A percentile compares a stretch with the other conserved stretches of the same genome.
Evolutionary conservation across 2,888 invertebrate genomes (phyloP).

Genomic region (Hemaris fuciformis): DNA sequence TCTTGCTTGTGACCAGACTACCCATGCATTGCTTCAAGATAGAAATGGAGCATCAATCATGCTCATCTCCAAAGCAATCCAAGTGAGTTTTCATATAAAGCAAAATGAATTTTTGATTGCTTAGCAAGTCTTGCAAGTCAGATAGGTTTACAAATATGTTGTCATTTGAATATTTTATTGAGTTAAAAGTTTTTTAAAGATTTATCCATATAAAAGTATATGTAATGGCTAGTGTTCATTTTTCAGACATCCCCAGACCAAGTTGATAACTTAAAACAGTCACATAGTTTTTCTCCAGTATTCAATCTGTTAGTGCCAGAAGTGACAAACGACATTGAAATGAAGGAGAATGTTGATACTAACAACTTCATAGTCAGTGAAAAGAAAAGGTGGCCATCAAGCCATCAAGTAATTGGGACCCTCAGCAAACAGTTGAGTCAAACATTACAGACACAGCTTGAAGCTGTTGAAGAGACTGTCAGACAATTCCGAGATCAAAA

Average conservation of each 20-base stretch:
- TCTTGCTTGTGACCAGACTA: constrained; percentile 83
- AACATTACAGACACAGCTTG: constrained; percentile 85
- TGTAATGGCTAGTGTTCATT: constrained; percentile 22
- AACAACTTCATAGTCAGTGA: constrained; percentile 59
- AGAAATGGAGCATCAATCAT: constrained; percentile 64
- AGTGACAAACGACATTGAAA: constrained; percentile 74
- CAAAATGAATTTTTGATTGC: no score
- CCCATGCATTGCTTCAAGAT: constrained; percentile 83
- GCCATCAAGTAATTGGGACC: constrained; percentile 79
- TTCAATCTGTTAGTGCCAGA: constrained; percentile 86
- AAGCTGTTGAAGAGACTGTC: constrained; percentile 87
- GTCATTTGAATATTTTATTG: neutral
- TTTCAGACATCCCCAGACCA: constrained; percentile 82
- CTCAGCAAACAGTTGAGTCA: constrained; percentile 86
- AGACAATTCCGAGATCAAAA: constrained; percentile 88
- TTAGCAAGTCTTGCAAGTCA: no score
- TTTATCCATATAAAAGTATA: neutral
- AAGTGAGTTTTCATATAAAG: constrained; percentile 75
- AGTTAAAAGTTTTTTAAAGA: neutral
- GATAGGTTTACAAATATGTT: neutral
- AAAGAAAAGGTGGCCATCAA: constrained; percentile 67
- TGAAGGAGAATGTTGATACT: constrained; percentile 73
- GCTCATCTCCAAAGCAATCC: constrained; percentile 78
- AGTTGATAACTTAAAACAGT: constrained; percentile 82
- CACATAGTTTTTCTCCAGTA: constrained; percentile 85